Conservation (phyloP, 92 coral and sea anemone species). For the Epizoanthus scotinus region DNA sequence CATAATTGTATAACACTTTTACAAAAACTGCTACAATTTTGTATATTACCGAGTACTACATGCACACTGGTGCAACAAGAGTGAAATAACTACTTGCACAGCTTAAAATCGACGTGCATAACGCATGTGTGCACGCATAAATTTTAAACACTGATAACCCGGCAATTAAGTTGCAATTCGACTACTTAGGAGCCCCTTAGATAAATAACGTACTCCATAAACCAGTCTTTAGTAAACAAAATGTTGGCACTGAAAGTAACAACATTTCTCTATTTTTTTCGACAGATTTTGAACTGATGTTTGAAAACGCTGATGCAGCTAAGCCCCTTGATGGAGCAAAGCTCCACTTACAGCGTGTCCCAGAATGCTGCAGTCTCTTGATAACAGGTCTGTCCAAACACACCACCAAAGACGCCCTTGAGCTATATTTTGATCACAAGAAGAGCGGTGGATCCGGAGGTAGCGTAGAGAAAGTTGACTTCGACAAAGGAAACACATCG, state of each 20-base stretch:
- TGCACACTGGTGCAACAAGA: no score
- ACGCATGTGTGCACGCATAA: no score
- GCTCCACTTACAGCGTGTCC: not conserved
- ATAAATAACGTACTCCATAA: no score
- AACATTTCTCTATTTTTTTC: not conserved
- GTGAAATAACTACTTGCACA: no score
- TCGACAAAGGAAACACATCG: not conserved
- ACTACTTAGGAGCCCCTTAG: no score
- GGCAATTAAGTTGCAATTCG: no score
- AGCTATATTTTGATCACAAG: conserved; percentile 34
- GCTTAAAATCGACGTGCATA: no score
- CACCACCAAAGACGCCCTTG: conserved; percentile 24
- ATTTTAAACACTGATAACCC: no score
- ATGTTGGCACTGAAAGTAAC: not conserved
- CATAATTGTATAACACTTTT: no score
- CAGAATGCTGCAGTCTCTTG: conserved; percentile 10
- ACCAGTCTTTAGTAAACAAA: no score
- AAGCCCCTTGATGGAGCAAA: conserved; percentile 12
- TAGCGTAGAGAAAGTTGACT: not conserved
- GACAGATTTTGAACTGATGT: conserved; percentile 13
- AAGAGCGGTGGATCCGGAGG: conserved; percentile 46
- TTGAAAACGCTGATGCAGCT: not conserved
- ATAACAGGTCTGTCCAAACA: conserved; percentile 27
- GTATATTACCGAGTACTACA: no score
- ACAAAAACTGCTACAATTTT: no score